These are phyloP conservation scores for Oreocharis arfaki DNA, from an alignment of 2,113 vertebrate genomes.

Conservation along the genomic window DNA sequence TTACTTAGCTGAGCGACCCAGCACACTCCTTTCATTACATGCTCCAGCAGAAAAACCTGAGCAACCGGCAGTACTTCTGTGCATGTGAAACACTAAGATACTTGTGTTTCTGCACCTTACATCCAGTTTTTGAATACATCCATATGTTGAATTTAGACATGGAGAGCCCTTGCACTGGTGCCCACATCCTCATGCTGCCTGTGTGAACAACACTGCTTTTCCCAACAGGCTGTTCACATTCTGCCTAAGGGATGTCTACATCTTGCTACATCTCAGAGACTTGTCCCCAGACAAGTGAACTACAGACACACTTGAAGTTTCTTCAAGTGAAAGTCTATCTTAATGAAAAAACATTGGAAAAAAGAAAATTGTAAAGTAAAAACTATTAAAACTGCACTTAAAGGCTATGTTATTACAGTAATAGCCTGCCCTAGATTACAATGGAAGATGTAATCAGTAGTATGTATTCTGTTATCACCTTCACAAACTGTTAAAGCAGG, in stretches of 20 bases:
- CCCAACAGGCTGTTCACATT: not conserved
- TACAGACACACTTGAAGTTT: not conserved
- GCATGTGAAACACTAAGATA: not conserved
- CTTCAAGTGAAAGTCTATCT: not conserved
- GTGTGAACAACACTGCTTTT: not conserved
- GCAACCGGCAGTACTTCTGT: accelerated
- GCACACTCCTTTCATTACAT: not conserved
- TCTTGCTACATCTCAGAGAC: not conserved
- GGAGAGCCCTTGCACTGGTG: not conserved
- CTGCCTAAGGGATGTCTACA: not conserved
- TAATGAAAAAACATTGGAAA: not conserved
- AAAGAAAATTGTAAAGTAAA: not conserved
- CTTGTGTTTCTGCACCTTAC: not conserved
- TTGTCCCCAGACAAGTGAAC: not conserved
- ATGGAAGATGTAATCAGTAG: no score
- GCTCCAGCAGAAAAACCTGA: not conserved
- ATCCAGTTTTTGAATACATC: not conserved
- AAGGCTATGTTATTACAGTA: not conserved
- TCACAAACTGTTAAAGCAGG: no score
- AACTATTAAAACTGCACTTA: not conserved
- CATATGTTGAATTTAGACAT: not conserved
- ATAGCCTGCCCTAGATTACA: not conserved
- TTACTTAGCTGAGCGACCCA: not conserved
- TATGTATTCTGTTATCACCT: no score
- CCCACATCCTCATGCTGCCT: not conserved